Base-by-base conservation (phyloP, 2,113 vertebrate genomes). In the Alouatta palliata region DNA sequence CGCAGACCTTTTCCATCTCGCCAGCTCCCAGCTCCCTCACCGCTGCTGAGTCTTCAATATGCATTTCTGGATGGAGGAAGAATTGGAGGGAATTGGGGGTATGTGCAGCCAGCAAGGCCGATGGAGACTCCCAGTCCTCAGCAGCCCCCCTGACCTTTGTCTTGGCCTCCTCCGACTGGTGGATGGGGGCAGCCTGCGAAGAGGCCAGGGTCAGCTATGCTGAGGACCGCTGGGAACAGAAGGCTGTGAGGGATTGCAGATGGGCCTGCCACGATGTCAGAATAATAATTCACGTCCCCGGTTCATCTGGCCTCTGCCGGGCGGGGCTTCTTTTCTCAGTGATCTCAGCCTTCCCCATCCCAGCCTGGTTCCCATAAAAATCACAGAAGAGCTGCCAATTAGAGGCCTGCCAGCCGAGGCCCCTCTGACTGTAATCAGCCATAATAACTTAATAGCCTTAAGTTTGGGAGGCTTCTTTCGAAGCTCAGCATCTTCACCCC, bases 381-480 rank as follows among this genome's bases (percentile, higher is more conserved):
- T 94, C 80, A 30, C 47, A 87, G 95, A 70, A 87, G 64, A 0
- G 0, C 80, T 84, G 97, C 95, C 97, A 95, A 27, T 14, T 6
- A 61, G 76, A n/a, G 83, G 91, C 82, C 85, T 40, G 79, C 79
- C 84, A 12, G 92, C 71, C 27, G 5, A 45, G 95, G 96, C 68
- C 94, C 95, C 96, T 95, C 25, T 16, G 40, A 89, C 77, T 76
- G 96, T 75, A 87, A 97, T 96, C 93, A 79, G 83, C 79, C 64
- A 0, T 96, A 93, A 96, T 97, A 92, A 96, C 97, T 95, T 95
- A 94, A 91, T 70, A 98, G 95, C 89, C 91, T 87, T 21, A 87
- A 76, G 84, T 95, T 90, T 27, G 73, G 96, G 91, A 98, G 97
- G 96, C 95, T 89, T 95, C 92, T 94, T 73, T 96, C 96, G 81